Evolutionary conservation across 1,140 invertebrate species (phyloP).

Genomic region (Hermatobates lingyangjiaoensis): DNA sequence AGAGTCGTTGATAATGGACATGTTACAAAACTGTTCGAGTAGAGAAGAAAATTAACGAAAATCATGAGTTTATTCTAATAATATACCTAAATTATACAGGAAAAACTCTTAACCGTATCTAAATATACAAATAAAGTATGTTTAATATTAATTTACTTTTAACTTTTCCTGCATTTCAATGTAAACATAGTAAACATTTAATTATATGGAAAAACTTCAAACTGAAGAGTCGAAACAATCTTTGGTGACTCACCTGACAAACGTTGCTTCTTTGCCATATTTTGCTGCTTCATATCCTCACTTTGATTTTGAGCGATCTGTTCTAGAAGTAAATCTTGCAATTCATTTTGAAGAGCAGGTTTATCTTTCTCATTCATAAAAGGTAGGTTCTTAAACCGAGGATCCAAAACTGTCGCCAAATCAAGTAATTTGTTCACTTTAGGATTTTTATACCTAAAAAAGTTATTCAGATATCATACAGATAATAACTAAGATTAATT

Average conservation of each 20-base stretch:
- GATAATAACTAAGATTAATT: too few species aligned
- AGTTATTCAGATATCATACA: constrained; percentile 7
- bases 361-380: constrained; percentile 29
- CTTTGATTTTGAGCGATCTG: constrained; percentile 14
- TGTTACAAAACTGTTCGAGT: too few species aligned
- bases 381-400: constrained; percentile 31
- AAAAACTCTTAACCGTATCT: not conserved
- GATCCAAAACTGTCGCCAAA: constrained; percentile 31
- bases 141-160: not conserved
- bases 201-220: not conserved
- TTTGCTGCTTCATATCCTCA: constrained; percentile 5
- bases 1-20: too few species aligned
- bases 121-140: constrained; percentile 2
- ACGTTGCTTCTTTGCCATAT: constrained; percentile 10
- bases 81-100: too few species aligned
- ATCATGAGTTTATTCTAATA: too few species aligned
- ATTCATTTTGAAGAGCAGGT: constrained; percentile 22
- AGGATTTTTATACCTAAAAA: constrained; percentile 23
- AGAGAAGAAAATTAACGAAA: too few species aligned
- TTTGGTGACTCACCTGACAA: constrained; percentile 7
- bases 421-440: constrained; percentile 27
- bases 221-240: not conserved
- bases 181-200: not conserved
- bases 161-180: not conserved
- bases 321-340: constrained; percentile 27